Conservation (phyloP, 2,113 vertebrate species). For the Ictalurus punctatus region DNA sequence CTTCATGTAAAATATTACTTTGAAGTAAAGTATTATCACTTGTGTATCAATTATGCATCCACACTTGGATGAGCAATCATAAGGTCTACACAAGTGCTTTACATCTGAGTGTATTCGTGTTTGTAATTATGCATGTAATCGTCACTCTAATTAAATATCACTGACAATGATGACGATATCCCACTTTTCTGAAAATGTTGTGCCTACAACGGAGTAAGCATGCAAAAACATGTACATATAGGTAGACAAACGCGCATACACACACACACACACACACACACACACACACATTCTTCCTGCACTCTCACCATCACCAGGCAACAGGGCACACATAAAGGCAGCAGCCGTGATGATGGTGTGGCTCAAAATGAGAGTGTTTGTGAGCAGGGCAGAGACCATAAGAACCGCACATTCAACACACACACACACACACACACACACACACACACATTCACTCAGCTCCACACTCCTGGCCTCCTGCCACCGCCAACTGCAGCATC, state of each 20-base stretch:
- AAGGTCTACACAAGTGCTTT: slow-evolving; percentile 43
- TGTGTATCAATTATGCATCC: slow-evolving; percentile 48
- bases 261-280: slow-evolving; percentile 64
- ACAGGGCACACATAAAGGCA: slow-evolving; percentile 68
- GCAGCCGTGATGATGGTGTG: slow-evolving; percentile 37
- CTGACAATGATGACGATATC: slow-evolving; percentile 9
- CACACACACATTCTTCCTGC: slow-evolving; percentile 43
- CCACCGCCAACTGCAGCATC: slow-evolving; percentile 24
- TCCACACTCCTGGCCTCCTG: slow-evolving; percentile 1
- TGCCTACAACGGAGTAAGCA: background rate
- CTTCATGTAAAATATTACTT: background rate
- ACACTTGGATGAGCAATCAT: slow-evolving; percentile 51
- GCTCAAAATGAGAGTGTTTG: slow-evolving; percentile 56
- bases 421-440: slow-evolving; percentile 38
- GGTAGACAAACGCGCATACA: slow-evolving; percentile 27
- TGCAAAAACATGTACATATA: slow-evolving; percentile 13
- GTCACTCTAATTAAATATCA: slow-evolving; percentile 36
- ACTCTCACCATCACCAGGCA: slow-evolving; percentile 65
- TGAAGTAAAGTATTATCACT: background rate
- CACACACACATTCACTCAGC: slow-evolving; percentile 26
- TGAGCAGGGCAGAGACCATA: slow-evolving; percentile 40
- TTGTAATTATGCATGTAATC: slow-evolving; percentile 12
- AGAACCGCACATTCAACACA: slow-evolving; percentile 37
- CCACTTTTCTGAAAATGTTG: slow-evolving; percentile 27
- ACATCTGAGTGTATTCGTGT: background rate